Evolutionary conservation across 2,797 vertebrate genomes (phyloP).

Genomic region (Antennarius maculatus): DNA sequence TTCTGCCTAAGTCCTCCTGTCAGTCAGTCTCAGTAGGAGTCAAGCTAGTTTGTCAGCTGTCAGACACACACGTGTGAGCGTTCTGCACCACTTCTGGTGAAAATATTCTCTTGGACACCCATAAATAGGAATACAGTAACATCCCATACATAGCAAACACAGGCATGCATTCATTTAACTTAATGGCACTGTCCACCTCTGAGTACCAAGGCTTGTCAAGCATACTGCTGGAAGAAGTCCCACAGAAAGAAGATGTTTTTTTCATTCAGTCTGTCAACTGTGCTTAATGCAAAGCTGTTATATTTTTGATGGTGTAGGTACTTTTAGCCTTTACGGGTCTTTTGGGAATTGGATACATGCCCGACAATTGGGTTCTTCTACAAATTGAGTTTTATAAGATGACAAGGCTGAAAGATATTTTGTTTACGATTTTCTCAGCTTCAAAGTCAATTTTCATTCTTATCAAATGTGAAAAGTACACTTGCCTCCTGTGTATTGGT

Average conservation of each 20-base stretch:
- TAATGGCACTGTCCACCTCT: constrained; percentile 6
- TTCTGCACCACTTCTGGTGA: constrained; percentile 7
- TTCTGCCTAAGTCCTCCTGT: constrained; percentile 43
- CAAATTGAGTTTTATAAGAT: constrained; percentile 74
- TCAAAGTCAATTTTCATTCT: constrained; percentile 65
- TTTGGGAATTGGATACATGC: constrained; percentile 52
- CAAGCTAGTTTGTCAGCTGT: constrained; percentile 62
- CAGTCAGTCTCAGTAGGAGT: constrained; percentile 50
- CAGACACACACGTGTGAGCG: constrained; percentile 19
- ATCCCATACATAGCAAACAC: constrained; percentile 23
- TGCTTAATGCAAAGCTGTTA: constrained; percentile 53
- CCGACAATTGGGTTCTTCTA: constrained; percentile 67
- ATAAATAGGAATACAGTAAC: constrained; percentile 9
- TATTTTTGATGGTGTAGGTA: constrained; percentile 39
- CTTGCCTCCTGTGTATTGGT: constrained; percentile 29
- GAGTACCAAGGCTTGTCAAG: constrained; percentile 30
- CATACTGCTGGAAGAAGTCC: constrained; percentile 48
- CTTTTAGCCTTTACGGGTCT: constrained; percentile 52
- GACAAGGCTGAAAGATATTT: constrained; percentile 58
- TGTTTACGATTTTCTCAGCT: constrained; percentile 62
- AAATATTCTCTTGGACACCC: constrained; percentile 16
- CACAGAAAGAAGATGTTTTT: constrained; percentile 41
- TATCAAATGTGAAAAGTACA: constrained; percentile 55
- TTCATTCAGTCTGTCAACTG: constrained; percentile 60
- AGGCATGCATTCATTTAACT: constrained; percentile 19